Evolutionary conservation across 2,888 invertebrate species (phyloP), one percentile per base, ranked within the genome.

Genomic region (Tachina fera): DNA sequence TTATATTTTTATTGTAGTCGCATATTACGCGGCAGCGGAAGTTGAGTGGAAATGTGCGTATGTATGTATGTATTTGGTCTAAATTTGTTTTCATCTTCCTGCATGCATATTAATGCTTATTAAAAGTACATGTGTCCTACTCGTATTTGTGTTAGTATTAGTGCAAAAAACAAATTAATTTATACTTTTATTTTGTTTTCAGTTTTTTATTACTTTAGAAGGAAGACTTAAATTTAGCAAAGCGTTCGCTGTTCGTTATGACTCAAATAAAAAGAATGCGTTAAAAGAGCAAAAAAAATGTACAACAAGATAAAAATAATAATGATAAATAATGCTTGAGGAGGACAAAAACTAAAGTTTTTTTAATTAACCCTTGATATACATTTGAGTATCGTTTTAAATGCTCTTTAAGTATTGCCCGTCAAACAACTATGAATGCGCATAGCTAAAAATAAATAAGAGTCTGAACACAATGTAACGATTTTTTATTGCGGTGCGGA

Each of bases 281-380:
- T 39, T n/a, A 58, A 31, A 39, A 47, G 22, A n/a, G 8, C 14
- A 31, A 58, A 41, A 76, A 47, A 5, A 19, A 8, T 5, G 11
- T 47, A 65, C 43, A 47, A 47, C 47, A 47, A 47, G 31, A 10
- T 1, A 71, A 39, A 65, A 19, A 70, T 65, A 70, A 43, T 71
- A 83, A 75, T 84, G 65, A 79, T 71, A 79, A 84, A 56, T 78
- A 79, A 70, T 79, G 78, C 63, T 68, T 22, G 43, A 74, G 56
- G 53, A 71, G 56, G 43, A 31, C 22, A 19, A 49, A 47, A 60
- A 47, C 60, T 67, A 8, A 72, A 79, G 9, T n/a, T n/a, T n/a
- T n/a, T 19, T 22, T 13, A 14, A 39, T 67, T 76, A 76, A 76
- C 76, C 67, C 43, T n/a, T 76, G 45, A 56, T 41, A 60, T 41